Conservation (phyloP, 2,113 vertebrate genomes). For the Microtus ochrogaster region DNA sequence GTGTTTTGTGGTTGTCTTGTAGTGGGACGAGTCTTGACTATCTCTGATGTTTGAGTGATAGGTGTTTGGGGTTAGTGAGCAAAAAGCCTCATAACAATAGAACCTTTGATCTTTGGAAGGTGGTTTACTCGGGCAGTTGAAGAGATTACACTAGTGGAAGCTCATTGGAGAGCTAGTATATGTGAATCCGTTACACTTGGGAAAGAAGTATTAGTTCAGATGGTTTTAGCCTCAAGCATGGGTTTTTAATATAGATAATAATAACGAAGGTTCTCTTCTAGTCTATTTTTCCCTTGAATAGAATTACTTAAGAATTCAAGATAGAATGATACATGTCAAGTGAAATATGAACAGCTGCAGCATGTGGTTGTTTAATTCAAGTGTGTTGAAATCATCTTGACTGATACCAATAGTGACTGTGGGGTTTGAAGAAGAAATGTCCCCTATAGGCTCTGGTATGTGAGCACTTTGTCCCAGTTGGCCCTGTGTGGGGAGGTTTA, state of each 20-base stretch:
- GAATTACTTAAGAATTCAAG: constrained; percentile 33
- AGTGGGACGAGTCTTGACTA: constrained; percentile 12
- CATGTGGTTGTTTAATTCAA: background rate
- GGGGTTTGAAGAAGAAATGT: background rate
- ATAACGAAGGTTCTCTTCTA: background rate
- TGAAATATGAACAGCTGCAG: background rate
- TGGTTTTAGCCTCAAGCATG: background rate
- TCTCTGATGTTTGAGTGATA: background rate
- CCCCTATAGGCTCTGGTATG: background rate
- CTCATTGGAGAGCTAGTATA: background rate
- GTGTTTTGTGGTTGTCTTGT: background rate
- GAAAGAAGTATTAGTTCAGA: background rate
- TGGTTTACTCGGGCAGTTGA: background rate
- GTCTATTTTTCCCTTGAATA: constrained; percentile 11
- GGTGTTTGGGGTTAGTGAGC: constrained; percentile 7
- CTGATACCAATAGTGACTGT: background rate
- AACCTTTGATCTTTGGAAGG: constrained; percentile 14
- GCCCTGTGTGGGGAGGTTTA: background rate
- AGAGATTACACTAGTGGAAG: background rate
- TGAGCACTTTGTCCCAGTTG: background rate
- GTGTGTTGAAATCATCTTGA: background rate
- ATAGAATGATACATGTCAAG: background rate
- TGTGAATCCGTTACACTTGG: background rate
- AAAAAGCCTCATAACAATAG: background rate
- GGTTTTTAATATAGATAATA: background rate